A percentile compares a stretch with the other conserved stretches of the same genome.
These are phyloP conservation scores for Heliconius hortense DNA, from an alignment of 2,888 invertebrate genomes.

Conservation along the genomic window DNA sequence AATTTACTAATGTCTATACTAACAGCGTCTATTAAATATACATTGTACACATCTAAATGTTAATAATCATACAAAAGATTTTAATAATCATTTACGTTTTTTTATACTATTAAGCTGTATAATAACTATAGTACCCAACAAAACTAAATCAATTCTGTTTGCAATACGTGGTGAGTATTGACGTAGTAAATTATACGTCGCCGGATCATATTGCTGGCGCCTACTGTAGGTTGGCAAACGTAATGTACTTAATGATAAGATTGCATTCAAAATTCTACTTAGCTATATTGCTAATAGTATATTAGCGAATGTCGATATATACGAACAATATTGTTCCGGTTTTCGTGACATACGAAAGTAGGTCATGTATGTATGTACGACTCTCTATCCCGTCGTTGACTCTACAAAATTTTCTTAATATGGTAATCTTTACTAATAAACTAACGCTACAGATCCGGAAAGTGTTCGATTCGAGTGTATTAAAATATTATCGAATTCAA, in stretches of 20 bases:
- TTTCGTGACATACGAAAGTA: constrained; percentile 5
- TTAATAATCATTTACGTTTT: background rate
- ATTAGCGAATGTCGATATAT: background rate
- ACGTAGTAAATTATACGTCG: constrained; percentile 34
- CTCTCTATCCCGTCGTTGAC: background rate
- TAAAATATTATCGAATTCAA: constrained; percentile 42
- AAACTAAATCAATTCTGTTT: constrained; percentile 16
- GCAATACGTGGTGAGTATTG: constrained; percentile 19
- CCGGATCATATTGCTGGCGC: constrained; percentile 27
- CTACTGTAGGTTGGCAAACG: constrained; percentile 24
- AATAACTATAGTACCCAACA: constrained; percentile 18
- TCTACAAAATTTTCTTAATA: background rate
- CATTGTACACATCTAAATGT: background rate
- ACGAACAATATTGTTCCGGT: background rate
- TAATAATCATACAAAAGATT: background rate
- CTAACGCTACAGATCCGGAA: no score
- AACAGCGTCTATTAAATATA: background rate
- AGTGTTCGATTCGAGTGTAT: background rate
- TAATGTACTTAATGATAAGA: constrained; percentile 6
- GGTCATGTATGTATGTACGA: background rate
- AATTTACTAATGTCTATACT: background rate
- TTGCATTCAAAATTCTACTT: background rate
- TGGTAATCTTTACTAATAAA: background rate
- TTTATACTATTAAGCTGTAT: background rate
- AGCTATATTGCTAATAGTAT: background rate